Base-by-base conservation (phyloP, 92 coral and sea anemone species). In the Zoanthus sansibaricus region DNA sequence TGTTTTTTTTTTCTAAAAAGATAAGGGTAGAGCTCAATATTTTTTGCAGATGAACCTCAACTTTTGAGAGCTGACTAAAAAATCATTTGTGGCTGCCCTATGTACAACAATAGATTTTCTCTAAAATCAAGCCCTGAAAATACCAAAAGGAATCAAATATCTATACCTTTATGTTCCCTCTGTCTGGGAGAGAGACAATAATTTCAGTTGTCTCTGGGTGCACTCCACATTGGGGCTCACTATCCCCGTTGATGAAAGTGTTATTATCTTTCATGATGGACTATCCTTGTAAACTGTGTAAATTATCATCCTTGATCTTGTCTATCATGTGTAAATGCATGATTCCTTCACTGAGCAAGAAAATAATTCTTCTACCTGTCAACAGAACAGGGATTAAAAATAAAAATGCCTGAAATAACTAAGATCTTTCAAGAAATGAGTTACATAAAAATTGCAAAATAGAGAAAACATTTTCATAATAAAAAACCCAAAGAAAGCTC, bases 161-260 rank as follows among this genome's bases (percentile, higher is more conserved):
- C 46, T 45, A n/a, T 80, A 80, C 85, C 85, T 80, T 80, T 42
- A 80, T 42, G 85, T 80, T 80, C 33, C 85, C 85, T 64, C 85
- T 66, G 45, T 80, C 85, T 20, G 85, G 85, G 20, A 80, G 18
- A 49, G 75, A 80, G 59, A 80, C 59, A 66, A 33, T 47, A 66
- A 68, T 45, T 16, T 80, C 85, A 46, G 66, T 42, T 20, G 85
- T 80, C 62, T 80, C 75, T 14, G 75, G 75, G 21, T 80, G 21
- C 20, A 80, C 7, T 80, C 85, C 85, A 66, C 21, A 12, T 18
- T 30, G 75, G 62, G 83, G 13, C 16, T 55, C 30, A 75, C 83
- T 42, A 14, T 86, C 69, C 88, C 88, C 82, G 44, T 74, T 61
- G 17, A 69, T 59, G 33, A 46, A 16, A 58, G 74, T 66, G 70